Base-by-base conservation (phyloP, 2,797 vertebrate genomes). In the Alauda arvensis region DNA sequence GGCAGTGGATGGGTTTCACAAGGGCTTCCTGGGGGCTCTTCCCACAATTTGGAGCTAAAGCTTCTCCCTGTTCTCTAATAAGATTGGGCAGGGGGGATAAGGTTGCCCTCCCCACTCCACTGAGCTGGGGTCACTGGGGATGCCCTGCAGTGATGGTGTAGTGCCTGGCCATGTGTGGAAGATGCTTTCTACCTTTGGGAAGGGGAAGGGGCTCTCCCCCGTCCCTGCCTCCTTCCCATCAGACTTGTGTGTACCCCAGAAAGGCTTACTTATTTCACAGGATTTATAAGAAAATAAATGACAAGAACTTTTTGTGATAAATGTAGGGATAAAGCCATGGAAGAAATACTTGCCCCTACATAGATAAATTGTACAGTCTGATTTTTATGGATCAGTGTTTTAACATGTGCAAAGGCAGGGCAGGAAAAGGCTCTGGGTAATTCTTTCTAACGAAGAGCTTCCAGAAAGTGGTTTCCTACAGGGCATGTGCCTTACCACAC, bases 401-500 rank as follows among this genome's bases (percentile, higher is more conserved):
- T 62, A 78, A 82, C 7, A 26, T 5, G 26, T 1, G 2, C 1
- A 8, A 56, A 77, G 24, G 34, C 31, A 34, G 31, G 51, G 26
- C 18, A 67, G 15, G 17, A 77, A 51, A 81, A 74, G 42, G 48
- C 42, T 86, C 48, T 74, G 68, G n/a, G n/a, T 37, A 59, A 74
- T 55, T 42, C 33, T 56, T 85, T 70, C 63, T 51, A 45, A 74
- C n/a, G 43, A 82, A n/a, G 37, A 68, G 46, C 33, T 77, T 86
- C 34, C 51, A 75, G 48, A 81, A 63, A 37, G 67, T 8, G 8
- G 16, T 48, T 86, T 82, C 59, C 28, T 40, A 43, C 1, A 7
- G 43, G 43, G 31, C 12, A 56, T 1, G 2, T 43, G 60, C 63
- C 31, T 75, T 31, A 43, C 28, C n/a, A 20, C 0, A 0, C 3